Conservation (phyloP, 2,888 invertebrate species). For the Ypsolopha scabrella region DNA sequence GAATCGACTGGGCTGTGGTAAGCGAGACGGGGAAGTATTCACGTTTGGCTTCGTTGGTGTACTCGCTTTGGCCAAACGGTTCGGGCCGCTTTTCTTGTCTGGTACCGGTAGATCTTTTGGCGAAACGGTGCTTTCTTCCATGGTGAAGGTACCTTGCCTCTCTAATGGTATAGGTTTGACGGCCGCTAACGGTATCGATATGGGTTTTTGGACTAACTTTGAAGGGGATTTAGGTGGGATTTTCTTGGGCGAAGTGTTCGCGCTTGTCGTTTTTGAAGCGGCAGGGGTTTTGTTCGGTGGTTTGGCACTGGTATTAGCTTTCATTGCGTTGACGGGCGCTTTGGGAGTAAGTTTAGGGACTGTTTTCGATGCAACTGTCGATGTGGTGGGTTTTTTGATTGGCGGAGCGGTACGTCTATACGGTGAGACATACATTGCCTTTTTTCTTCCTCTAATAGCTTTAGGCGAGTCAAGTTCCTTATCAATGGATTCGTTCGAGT, state of each 20-base stretch:
- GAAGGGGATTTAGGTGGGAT: conserved; percentile 35
- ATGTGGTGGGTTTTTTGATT: conserved; percentile 36
- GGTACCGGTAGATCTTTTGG: conserved; percentile 44
- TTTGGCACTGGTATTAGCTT: conserved; percentile 42
- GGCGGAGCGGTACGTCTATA: conserved; percentile 50
- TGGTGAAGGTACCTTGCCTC: conserved; percentile 93
- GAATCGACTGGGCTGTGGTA: conserved; percentile 43
- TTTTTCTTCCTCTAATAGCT: conserved; percentile 74
- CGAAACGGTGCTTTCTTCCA: conserved; percentile 75
- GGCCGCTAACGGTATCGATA: conserved; percentile 27
- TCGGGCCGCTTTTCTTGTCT: conserved; percentile 30
- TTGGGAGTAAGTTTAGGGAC: conserved; percentile 19
- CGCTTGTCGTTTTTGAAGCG: conserved; percentile 28
- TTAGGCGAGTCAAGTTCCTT: conserved; percentile 62
- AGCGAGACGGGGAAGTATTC: conserved; percentile 55
- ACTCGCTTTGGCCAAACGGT: conserved; percentile 26
- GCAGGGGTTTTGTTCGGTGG: conserved; percentile 28
- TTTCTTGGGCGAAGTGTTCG: conserved; percentile 51
- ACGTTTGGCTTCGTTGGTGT: conserved; percentile 32
- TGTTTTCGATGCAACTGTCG: conserved; percentile 11
- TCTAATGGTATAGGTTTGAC: conserved; percentile 71
- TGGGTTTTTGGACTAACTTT: conserved; percentile 31
- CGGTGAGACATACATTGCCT: conserved; percentile 76
- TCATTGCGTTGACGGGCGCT: conserved; percentile 19
- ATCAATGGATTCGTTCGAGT: conserved; percentile 57